Evolutionary conservation across 1,140 invertebrate species (phyloP), one percentile per base, ranked within the genome.

Genomic region (Drosophila baimaii): DNA sequence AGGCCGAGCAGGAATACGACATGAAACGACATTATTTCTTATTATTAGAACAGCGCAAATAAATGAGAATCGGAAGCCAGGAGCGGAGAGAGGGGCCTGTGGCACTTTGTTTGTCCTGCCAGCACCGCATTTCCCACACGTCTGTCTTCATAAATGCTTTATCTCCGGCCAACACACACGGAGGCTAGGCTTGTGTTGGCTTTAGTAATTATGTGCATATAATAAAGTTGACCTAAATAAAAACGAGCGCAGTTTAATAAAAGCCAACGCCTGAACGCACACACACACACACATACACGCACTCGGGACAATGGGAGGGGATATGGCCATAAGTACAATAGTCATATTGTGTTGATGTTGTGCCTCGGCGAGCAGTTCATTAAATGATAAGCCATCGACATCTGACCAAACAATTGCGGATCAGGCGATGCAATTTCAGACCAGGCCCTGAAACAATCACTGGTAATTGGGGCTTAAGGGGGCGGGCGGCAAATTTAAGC

Each of bases 141-240:
- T 59, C 83, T 86, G 83, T 86, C 83, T 73, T 66, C 75, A 73
- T 83, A 83, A 89, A 89, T 89, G 83, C 79, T 83, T 88, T 88
- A 83, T 88, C 83, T 88, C 23, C 86, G 80, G 72, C 79, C 59
- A 65, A 46, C 79, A 84, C 75, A 51, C 52, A 75, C 62, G 39
- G 12, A 47, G 23, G 29, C 49, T 35, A 25, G 43, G 47, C 37
- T 21, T 83, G 61, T 86, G 79, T 89, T 83, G 79, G 84, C 72
- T 77, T 88, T 89, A 80, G 83, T 89, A 88, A 88, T 88, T 88
- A 88, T 83, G 83, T 73, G 79, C 83, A 89, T 83, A 88, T 77
- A 88, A 86, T 86, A 88, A 80, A 88, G 84, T 77, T 88, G 79
- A 88, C 83, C 83, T 51, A 88, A 88, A 86, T 82, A 86, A 47